A percentile compares a stretch with the other conserved stretches of the same genome.
Evolutionary conservation across 2,797 vertebrate species (phyloP).

Genomic region (Rhincodon typus): DNA sequence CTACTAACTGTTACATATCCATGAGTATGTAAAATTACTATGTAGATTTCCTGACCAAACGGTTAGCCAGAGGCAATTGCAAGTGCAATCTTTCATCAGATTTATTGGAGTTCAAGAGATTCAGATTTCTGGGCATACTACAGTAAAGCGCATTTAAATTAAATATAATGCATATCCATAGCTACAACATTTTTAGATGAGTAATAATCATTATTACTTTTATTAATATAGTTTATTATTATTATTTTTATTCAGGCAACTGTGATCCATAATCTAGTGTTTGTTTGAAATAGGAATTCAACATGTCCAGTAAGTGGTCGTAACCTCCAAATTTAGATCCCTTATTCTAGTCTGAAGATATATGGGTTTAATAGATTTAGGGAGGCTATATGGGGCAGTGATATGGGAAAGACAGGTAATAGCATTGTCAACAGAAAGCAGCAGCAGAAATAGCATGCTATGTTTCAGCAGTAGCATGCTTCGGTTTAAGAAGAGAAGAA

Average conservation of each 20-base stretch:
- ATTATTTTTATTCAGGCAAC: background rate
- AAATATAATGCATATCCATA: background rate
- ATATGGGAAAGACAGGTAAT: conserved; percentile 39
- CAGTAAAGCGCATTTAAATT: background rate
- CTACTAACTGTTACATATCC: background rate
- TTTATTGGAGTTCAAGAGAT: background rate
- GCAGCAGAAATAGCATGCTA: conserved; percentile 47
- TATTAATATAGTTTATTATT: too few species aligned
- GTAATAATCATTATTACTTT: too few species aligned
- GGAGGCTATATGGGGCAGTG: background rate
- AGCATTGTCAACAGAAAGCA: conserved; percentile 42
- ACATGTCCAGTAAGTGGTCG: background rate
- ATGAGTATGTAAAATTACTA: background rate
- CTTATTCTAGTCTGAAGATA: conserved; percentile 14
- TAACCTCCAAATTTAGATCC: background rate
- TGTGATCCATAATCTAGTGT: background rate
- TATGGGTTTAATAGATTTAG: background rate
- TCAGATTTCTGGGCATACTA: background rate
- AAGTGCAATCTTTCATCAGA: background rate
- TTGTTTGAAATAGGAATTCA: background rate
- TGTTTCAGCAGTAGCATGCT: conserved; percentile 52
- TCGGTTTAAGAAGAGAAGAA: conserved; percentile 52
- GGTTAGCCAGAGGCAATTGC: background rate
- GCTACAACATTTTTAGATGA: background rate
- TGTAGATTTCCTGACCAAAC: background rate